Evolutionary conservation across 2,113 vertebrate genomes (phyloP).

Genomic region (Anhinga anhinga): DNA sequence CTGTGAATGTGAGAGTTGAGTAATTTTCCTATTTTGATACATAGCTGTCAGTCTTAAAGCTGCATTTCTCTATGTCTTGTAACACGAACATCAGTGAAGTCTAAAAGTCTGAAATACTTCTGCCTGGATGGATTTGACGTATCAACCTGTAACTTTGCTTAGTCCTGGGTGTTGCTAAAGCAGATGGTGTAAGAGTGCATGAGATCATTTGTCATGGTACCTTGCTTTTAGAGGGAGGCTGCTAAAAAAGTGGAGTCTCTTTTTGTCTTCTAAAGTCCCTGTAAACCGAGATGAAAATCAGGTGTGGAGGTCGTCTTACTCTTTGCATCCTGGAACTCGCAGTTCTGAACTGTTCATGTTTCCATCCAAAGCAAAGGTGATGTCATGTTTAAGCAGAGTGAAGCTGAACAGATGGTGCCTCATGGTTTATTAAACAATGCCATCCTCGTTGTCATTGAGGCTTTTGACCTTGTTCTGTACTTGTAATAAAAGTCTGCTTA

Average conservation of each 20-base stretch:
- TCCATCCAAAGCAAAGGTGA: not conserved
- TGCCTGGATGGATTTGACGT: not conserved
- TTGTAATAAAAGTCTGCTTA: not conserved
- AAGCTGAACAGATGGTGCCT: not conserved
- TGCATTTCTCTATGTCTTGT: not conserved
- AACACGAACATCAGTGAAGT: not conserved
- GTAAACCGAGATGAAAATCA: not conserved
- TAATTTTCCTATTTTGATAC: not conserved
- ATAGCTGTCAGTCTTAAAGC: not conserved
- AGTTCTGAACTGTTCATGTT: not conserved
- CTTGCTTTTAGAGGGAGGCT: not conserved
- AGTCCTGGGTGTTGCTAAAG: not conserved
- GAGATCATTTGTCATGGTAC: not conserved
- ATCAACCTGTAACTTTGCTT: not conserved
- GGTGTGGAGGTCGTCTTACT: not conserved
- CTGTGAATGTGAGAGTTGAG: not conserved
- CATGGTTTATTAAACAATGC: not conserved
- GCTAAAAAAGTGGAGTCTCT: not conserved
- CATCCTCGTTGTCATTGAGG: not conserved
- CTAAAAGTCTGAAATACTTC: not conserved
- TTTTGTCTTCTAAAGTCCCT: not conserved
- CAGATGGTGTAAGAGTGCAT: not conserved
- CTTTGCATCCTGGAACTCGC: not conserved
- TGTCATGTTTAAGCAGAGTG: not conserved
- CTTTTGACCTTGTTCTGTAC: not conserved